phyloP scores from a whole-genome alignment of 1,140 invertebrate genomes.

The Calycopis cecrops region DNA sequence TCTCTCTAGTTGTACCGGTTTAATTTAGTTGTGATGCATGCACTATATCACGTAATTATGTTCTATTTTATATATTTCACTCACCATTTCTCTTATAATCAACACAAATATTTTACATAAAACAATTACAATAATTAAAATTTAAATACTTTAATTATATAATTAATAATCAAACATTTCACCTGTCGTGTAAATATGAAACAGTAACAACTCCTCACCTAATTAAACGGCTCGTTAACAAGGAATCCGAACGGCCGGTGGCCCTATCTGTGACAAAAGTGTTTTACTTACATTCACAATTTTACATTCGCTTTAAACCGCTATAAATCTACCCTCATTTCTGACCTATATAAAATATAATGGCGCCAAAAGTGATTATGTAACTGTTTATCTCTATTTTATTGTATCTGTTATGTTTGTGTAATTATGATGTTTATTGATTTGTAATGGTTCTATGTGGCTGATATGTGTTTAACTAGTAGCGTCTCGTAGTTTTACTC shows the following conservation, averaged over 20 bases:
- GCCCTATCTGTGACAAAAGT: conserved; percentile 35
- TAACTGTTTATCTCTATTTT: conserved; percentile 6
- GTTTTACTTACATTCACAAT: conserved; percentile 42
- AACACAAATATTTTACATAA: no score
- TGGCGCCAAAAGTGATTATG: conserved; percentile 18
- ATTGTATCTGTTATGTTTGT: conserved; percentile 1
- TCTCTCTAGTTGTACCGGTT: no score
- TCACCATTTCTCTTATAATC: no score
- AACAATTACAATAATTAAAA: not conserved
- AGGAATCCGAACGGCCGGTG: conserved; percentile 33
- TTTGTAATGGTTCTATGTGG: not conserved
- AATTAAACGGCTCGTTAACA: conserved; percentile 40
- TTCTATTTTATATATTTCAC: no score
- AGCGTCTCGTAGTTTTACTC: no score
- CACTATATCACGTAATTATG: no score
- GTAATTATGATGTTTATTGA: not conserved
- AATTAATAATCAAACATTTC: not conserved
- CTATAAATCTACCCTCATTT: conserved; percentile 41
- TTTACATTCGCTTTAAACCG: conserved; percentile 39
- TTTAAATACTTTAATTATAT: not conserved
- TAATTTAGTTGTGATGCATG: no score
- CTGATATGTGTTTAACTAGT: no score
- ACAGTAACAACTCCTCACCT: conserved; percentile 23
- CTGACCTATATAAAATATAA: conserved; percentile 37
- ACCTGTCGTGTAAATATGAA: conserved; percentile 7